Evolutionary conservation across 2,113 vertebrate species (phyloP).

Genomic region (Peromyscus leucopus): DNA sequence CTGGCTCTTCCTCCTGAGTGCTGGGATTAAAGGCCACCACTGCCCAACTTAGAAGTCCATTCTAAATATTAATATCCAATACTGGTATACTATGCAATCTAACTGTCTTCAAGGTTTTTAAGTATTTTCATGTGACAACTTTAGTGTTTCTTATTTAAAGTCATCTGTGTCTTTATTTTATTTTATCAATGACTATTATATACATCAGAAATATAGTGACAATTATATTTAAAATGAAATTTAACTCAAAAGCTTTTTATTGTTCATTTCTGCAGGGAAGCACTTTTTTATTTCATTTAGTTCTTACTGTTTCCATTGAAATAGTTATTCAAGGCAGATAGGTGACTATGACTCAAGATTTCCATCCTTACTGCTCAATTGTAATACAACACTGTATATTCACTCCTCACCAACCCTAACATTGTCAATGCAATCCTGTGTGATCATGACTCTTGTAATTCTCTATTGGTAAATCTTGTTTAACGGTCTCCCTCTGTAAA

Average conservation of each 20-base stretch:
- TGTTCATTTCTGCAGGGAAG: not conserved
- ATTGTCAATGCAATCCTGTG: too few species aligned
- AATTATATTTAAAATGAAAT: not conserved
- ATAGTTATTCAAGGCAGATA: not conserved
- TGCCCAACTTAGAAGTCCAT: not conserved
- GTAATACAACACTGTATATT: not conserved
- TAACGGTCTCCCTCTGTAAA: not conserved
- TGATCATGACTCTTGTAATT: not conserved
- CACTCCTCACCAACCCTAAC: not conserved
- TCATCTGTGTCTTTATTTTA: not conserved
- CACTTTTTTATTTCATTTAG: not conserved
- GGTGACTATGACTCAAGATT: not conserved
- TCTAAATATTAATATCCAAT: not conserved
- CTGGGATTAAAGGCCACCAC: too few species aligned
- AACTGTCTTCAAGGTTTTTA: not conserved
- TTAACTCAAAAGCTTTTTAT: not conserved
- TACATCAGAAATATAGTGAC: not conserved
- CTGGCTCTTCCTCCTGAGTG: too few species aligned
- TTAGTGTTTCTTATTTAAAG: not conserved
- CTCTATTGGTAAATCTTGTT: not conserved
- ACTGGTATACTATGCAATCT: not conserved
- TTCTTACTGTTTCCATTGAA: not conserved
- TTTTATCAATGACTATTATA: not conserved
- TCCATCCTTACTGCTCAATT: too few species aligned
- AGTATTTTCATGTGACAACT: not conserved